phyloP scores from a whole-genome alignment of 2,797 vertebrate genomes.

The Sebastes steindachneri region DNA sequence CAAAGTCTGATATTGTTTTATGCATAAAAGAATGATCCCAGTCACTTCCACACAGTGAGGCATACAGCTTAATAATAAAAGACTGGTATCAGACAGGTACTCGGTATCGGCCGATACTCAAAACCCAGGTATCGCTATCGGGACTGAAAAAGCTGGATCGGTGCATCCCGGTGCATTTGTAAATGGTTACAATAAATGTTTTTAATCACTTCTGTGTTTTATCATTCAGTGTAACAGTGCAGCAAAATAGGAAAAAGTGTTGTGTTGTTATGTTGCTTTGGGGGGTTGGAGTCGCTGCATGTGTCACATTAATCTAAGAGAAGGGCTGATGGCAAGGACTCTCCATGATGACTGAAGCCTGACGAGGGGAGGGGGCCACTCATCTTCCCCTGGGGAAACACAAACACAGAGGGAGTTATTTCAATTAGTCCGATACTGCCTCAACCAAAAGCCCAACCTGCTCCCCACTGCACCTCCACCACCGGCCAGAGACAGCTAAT shows the following conservation, averaged over 20 bases:
- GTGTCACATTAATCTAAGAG: slow-evolving; percentile 32
- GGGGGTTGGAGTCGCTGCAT: slow-evolving; percentile 5
- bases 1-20: no score
- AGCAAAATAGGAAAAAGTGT: not conserved
- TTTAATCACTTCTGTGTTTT: not conserved
- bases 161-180: no score
- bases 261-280: not conserved
- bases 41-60: no score
- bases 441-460: slow-evolving; percentile 64
- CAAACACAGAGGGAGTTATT: slow-evolving; percentile 64
- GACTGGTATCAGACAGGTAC: no score
- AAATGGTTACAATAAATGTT: not conserved
- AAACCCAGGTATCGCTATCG: no score
- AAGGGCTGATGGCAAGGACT: slow-evolving; percentile 51
- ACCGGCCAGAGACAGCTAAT: slow-evolving; percentile 58
- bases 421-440: slow-evolving; percentile 74
- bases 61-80: no score
- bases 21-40: no score
- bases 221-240: not conserved
- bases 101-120: no score
- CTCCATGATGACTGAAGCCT: slow-evolving; percentile 35
- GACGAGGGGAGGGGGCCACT: slow-evolving; percentile 11
- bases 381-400: slow-evolving; percentile 62
- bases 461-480: slow-evolving; percentile 47
- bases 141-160: no score